Evolutionary conservation across 2,888 invertebrate genomes (phyloP).

Genomic region (Eupithecia centaureata): DNA sequence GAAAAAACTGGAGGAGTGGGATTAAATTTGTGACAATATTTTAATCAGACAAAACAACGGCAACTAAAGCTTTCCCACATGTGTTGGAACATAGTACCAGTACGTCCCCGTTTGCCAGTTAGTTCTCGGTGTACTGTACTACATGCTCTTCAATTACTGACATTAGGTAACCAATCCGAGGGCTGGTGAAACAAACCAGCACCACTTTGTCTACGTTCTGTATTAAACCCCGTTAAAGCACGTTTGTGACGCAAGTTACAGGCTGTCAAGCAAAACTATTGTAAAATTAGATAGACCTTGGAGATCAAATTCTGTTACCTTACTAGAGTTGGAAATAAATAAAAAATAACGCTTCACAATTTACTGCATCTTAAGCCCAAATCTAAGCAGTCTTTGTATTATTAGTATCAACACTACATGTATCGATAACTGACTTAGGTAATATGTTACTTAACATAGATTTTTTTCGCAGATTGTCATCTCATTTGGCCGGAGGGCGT

Average conservation of each 20-base stretch:
- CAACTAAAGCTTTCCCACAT: background rate
- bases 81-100: background rate
- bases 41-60: background rate
- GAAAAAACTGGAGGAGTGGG: too few relatives aligned
- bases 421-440: too few relatives aligned
- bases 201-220: constrained; percentile 68
- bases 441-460: too few relatives aligned
- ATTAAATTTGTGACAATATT: background rate
- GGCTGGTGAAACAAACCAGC: constrained; percentile 69
- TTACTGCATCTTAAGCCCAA: too few relatives aligned
- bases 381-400: too few relatives aligned
- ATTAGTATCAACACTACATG: too few relatives aligned
- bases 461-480: too few relatives aligned
- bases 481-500: too few relatives aligned
- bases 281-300: background rate
- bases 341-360: too few relatives aligned
- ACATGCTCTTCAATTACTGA: constrained; percentile 50
- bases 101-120: constrained; percentile 1
- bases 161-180: constrained; percentile 59
- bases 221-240: constrained; percentile 68
- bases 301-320: background rate
- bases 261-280: background rate
- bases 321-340: too few relatives aligned
- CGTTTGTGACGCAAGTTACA: constrained; percentile 48
- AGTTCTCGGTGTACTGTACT: background rate